Percentiles rank a stretch among this genome's conserved stretches.
Evolutionary conservation across 2,888 invertebrate genomes (phyloP).

Genomic region (Acheta domesticus): DNA sequence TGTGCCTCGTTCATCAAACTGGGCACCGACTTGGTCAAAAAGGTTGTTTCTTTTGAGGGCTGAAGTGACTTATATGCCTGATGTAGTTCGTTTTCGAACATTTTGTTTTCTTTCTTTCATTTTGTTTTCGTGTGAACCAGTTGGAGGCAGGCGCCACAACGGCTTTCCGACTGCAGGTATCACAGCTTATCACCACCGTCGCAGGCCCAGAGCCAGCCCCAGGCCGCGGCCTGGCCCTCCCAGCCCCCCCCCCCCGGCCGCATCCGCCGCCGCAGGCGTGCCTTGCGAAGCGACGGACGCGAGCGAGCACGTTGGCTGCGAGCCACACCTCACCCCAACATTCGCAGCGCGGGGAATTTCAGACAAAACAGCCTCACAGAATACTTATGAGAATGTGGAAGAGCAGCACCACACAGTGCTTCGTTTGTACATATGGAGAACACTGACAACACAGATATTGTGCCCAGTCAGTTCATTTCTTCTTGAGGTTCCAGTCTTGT

Average conservation of each 20-base stretch:
- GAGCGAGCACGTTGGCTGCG: neutral
- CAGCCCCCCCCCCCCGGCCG: too few species aligned
- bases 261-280: too few species aligned
- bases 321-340: neutral
- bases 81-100: too few species aligned
- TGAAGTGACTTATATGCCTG: neutral
- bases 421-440: slow-evolving; percentile 1
- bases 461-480: slow-evolving; percentile 9
- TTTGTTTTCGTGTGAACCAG: too few species aligned
- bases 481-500: slow-evolving; percentile 18
- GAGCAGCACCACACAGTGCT: slow-evolving; percentile 5
- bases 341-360: neutral
- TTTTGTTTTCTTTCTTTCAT: too few species aligned
- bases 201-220: neutral
- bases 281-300: neutral
- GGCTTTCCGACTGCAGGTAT: neutral
- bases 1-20: neutral
- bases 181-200: neutral
- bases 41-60: neutral
- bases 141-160: neutral
- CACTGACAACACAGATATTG: slow-evolving; percentile 18
- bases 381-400: neutral
- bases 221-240: too few species aligned
- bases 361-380: slow-evolving; percentile 5
- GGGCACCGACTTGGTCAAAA: neutral